Base-by-base conservation (phyloP, 2,113 vertebrate species). In the Dryoscopus gambensis region DNA sequence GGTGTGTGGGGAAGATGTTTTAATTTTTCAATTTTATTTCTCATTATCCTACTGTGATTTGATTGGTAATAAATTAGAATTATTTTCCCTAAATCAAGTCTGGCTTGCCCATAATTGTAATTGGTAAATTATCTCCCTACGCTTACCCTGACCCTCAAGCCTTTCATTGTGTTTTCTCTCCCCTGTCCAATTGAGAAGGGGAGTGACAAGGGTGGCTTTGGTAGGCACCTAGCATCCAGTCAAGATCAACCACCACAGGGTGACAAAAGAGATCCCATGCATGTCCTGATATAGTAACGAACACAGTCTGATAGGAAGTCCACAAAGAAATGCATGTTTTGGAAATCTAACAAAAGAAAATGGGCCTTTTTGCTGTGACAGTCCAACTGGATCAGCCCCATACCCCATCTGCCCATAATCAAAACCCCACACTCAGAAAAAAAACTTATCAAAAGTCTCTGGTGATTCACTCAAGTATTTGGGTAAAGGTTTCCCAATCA, bases 1-100 rank as follows among this genome's bases (percentile, higher is more conserved):
- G 5, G 3, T 8, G 4, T 8, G 6, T 6, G 4, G 5, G 6
- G 6, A 77, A 68, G 6, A 1, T 57, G 1, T 52, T 60, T 50
- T 33, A 76, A 33, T n/a, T n/a, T n/a, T n/a, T n/a, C n/a, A n/a
- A 2, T 13, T 71, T 71, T 28, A 30, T 65, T 60, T 64, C 15
- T 40, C 5, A 30, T 47, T 78, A 18, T 68, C 4, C 6, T 77
- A 23, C 9, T 55, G 15, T 39, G 20, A 57, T 55, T 53, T 81
- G 3, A 28, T 15, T 50, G 5, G 4, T 22, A 68, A 39, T 17
- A 73, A 77, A 73, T 35, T 42, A n/a, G 69, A 69, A n/a, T 80
- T 13, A 28, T 24, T 55, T 65, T 79, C 35, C 14, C 15, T 4
- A 22, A 60, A 17, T 60, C 1, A 0, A 46, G 22, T 33, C 30